These are phyloP conservation scores for Blastomussa wellsi DNA, from an alignment of 92 coral and sea anemone species.

Conservation along the genomic window DNA sequence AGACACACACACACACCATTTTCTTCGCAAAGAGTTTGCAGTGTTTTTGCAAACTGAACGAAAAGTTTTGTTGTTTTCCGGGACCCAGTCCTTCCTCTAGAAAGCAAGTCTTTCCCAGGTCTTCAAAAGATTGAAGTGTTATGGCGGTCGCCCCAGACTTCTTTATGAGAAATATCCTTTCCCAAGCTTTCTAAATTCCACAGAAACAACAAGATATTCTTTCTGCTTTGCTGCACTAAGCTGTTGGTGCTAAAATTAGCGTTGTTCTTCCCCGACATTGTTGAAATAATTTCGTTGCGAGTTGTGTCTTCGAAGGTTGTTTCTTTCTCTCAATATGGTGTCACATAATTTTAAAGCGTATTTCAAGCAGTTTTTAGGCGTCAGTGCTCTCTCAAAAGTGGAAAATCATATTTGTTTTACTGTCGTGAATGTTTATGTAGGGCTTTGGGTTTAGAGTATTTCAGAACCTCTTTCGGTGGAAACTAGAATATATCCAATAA, in stretches of 20 bases:
- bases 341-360: not conserved
- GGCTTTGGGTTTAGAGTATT: not conserved
- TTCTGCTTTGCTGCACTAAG: not conserved
- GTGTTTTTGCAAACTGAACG: conserved; percentile 36
- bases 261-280: not conserved
- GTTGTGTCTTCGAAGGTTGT: not conserved
- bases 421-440: too few relatives aligned
- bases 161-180: conserved; percentile 47
- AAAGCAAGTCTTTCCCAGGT: conserved; percentile 91
- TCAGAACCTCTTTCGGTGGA: not conserved
- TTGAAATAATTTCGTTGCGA: not conserved
- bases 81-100: conserved; percentile 90
- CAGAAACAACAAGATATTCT: not conserved
- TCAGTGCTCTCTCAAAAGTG: too few relatives aligned
- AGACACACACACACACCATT: conserved; percentile 2
- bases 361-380: not conserved
- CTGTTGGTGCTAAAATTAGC: not conserved
- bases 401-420: not conserved
- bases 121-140: conserved; percentile 66
- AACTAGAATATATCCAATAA: conserved; percentile 1
- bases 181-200: conserved; percentile 42
- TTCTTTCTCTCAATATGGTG: conserved; percentile 1
- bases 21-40: conserved; percentile 3
- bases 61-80: conserved; percentile 73
- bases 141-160: conserved; percentile 96